These are phyloP conservation scores for Meloidogyne floridensis DNA, from an alignment of 1,140 invertebrate genomes.

Conservation along the genomic window DNA sequence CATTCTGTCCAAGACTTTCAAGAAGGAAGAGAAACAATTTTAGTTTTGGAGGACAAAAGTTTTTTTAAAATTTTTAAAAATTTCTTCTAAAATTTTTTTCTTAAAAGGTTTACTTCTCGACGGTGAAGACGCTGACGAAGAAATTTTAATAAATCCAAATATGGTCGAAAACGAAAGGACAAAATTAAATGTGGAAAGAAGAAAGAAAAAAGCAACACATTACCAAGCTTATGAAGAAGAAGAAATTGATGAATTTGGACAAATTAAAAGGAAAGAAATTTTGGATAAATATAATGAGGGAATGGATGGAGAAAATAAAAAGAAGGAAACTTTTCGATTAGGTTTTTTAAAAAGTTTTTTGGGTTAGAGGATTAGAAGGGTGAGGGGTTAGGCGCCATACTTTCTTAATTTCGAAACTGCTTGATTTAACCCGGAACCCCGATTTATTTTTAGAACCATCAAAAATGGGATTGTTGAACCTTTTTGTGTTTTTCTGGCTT, in stretches of 20 bases:
- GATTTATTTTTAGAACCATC: no score
- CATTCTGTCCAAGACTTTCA: conserved; percentile 79
- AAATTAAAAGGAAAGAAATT: conserved; percentile 72
- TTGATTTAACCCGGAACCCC: no score
- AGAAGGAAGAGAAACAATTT: conserved; percentile 82
- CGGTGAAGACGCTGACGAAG: conserved; percentile 75
- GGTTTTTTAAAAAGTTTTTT: conserved; percentile 69
- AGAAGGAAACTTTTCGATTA: conserved; percentile 79
- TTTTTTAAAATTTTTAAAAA: conserved; percentile 4
- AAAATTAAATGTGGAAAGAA: conserved; percentile 82
- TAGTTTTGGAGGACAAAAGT: conserved; percentile 90
- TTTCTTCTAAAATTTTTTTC: not conserved
- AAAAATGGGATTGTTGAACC: no score
- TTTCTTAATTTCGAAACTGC: no score
- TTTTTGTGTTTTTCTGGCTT: no score
- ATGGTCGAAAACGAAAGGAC: conserved; percentile 88
- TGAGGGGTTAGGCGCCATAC: conserved; percentile 10
- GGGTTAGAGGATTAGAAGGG: conserved; percentile 43
- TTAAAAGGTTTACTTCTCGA: not conserved
- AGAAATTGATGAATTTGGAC: conserved; percentile 79
- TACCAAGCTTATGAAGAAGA: conserved; percentile 87
- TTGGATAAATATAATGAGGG: conserved; percentile 95
- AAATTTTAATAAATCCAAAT: conserved; percentile 93
- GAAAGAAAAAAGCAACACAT: conserved; percentile 77
- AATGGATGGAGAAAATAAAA: conserved; percentile 77